Evolutionary conservation across 1,140 invertebrate genomes (phyloP), one percentile per base, ranked within the genome.

Genomic region (Polypedilum pembai): DNA sequence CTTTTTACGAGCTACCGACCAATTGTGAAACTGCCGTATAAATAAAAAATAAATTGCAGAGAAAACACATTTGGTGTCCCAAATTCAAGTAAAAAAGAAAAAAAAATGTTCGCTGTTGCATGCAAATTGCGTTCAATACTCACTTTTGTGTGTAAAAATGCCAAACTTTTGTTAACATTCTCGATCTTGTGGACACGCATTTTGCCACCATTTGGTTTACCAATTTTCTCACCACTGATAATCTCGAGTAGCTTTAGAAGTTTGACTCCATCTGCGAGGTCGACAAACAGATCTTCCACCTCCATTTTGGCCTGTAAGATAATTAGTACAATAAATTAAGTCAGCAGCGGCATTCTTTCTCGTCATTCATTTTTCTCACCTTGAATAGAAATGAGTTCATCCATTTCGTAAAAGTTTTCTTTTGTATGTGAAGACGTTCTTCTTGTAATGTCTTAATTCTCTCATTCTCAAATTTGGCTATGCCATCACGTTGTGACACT

Each of bases 381-480:
- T 96, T 98, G 81, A 94, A 90, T 76, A 99, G 85, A 84, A 98
- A 99, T 1, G 95, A 97, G 85, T 99, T 99, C 89, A 98, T 96
- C 98, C 97, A 99, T 96, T 99, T 99, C 79, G 98, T 99, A 84
- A 99, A 99, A 7, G 98, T 99, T 84, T 99, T 99, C 87, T 99
- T 99, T 85, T 99, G 98, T 78, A 99, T 98, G 83, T 97, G 91
- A 74, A 98, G 85, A 76, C 97, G 89, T 85, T 99, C 97, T 83
- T 98, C 95, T 81, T 98, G 95, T 79, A 99, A 88, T 79, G 94
- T 93, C 85, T 94, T 93, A 80, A 99, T 98, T 75, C 96, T 90
- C 78, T 93, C 93, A 84, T 93, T 94, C 88, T 98, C 96, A 84
- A 98, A 98, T 83, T 97, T 96, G 78, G 93, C 87, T 75, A 92